Evolutionary conservation across 2,113 vertebrate species (phyloP).

Genomic region (Lepidothrix coronata): DNA sequence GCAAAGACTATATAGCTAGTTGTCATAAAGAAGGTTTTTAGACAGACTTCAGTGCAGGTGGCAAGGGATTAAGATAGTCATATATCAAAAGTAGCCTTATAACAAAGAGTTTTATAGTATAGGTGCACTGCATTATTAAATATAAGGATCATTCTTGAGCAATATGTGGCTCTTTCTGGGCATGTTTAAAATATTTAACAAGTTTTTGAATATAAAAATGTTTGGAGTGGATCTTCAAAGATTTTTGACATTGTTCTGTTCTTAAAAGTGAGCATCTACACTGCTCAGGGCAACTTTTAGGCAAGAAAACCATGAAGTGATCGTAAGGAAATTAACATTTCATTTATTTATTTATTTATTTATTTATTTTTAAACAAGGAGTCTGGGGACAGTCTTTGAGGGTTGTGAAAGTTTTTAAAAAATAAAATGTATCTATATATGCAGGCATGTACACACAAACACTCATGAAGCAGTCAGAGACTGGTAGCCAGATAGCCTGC

Average conservation of each 20-base stretch:
- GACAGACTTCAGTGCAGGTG: conserved; percentile 38
- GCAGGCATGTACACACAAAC: neutral
- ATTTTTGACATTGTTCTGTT: conserved; percentile 65
- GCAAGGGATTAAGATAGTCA: conserved; percentile 39
- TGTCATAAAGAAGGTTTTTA: conserved; percentile 19
- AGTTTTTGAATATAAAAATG: conserved; percentile 55
- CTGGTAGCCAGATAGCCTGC: neutral
- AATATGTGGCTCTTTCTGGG: neutral
- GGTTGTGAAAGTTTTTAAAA: neutral
- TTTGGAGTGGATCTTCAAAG: conserved; percentile 59
- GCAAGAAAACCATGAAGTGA: conserved; percentile 61
- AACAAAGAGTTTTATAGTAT: conserved; percentile 20
- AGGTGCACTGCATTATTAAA: conserved; percentile 45
- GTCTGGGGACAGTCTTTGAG: conserved; percentile 25
- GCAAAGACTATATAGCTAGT: conserved; percentile 30
- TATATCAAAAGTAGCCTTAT: conserved; percentile 18
- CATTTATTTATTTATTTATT: neutral
- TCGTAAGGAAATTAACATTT: conserved; percentile 59
- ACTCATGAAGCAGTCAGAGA: neutral
- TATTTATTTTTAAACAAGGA: neutral
- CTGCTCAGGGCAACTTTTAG: conserved; percentile 65
- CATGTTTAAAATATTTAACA: conserved; percentile 54
- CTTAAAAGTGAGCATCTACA: conserved; percentile 53
- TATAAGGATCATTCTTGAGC: conserved; percentile 29
- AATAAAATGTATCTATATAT: neutral